These are phyloP conservation scores for Pocillopora grandis DNA, from an alignment of 92 coral and sea anemone genomes.

Conservation along the genomic window DNA sequence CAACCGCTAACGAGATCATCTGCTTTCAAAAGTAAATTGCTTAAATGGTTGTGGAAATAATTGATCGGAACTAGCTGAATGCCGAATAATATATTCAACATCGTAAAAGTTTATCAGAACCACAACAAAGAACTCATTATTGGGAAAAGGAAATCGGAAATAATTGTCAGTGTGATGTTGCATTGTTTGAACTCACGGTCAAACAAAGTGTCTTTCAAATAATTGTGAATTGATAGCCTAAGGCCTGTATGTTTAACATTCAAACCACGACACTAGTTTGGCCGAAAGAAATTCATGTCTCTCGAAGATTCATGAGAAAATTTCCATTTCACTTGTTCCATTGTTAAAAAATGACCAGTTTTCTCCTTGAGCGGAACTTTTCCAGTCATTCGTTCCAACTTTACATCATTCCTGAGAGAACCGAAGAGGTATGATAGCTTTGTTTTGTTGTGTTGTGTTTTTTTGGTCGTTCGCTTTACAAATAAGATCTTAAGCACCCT, in stretches of 20 bases:
- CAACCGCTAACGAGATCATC: not conserved
- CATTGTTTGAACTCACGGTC: slow-evolving; percentile 28
- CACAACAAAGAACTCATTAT: slow-evolving; percentile 38
- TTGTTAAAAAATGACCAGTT: not conserved
- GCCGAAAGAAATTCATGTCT: not conserved
- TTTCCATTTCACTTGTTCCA: not conserved
- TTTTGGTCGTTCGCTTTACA: not conserved
- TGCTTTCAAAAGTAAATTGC: not conserved
- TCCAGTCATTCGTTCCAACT: not conserved
- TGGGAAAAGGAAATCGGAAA: slow-evolving; percentile 8
- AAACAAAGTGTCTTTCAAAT: slow-evolving; percentile 10
- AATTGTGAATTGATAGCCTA: slow-evolving; percentile 13
- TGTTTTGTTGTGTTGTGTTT: not conserved
- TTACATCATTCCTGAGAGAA: not conserved
- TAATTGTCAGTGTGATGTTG: slow-evolving; percentile 29
- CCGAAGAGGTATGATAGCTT: not conserved
- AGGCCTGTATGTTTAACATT: slow-evolving; percentile 19
- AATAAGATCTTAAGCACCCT: not conserved
- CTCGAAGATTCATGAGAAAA: not conserved
- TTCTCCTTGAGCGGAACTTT: not conserved
- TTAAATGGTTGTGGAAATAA: slow-evolving; percentile 19
- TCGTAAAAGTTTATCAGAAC: slow-evolving; percentile 19
- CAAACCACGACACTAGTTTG: slow-evolving; percentile 17
- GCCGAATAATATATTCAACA: slow-evolving; percentile 28
- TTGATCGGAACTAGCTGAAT: slow-evolving; percentile 15